Percentiles rank a stretch among this genome's conserved stretches.
phyloP scores from a whole-genome alignment of 2,888 invertebrate genomes.

The Thumatha senex region DNA sequence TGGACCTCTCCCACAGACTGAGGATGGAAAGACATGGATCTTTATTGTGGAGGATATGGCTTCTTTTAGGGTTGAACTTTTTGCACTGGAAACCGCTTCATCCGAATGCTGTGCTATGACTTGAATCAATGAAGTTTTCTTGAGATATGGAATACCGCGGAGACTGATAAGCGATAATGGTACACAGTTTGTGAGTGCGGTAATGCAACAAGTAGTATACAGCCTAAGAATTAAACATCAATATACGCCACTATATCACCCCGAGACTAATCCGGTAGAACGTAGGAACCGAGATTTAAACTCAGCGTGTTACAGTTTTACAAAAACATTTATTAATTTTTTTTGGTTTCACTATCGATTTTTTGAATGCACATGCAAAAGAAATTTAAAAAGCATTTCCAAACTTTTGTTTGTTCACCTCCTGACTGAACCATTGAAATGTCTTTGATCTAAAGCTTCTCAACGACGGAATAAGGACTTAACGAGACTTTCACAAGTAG shows the following conservation, averaged over 20 bases:
- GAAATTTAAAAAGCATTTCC: no score
- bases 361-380: no score
- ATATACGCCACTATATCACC: slow-evolving; percentile 46
- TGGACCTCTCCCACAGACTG: slow-evolving; percentile 6
- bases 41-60: slow-evolving; percentile 19
- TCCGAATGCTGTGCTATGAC: slow-evolving; percentile 33
- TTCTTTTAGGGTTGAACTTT: slow-evolving; percentile 32
- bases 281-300: slow-evolving; percentile 23
- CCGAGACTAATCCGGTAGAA: slow-evolving; percentile 31
- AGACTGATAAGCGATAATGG: slow-evolving; percentile 53
- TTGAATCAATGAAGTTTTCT: slow-evolving; percentile 42
- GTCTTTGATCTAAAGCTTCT: no score
- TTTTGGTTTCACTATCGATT: no score
- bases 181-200: slow-evolving; percentile 41
- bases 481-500: no score
- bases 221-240: slow-evolving; percentile 34
- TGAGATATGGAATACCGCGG: slow-evolving; percentile 46
- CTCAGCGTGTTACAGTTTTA: no score
- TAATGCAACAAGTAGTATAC: slow-evolving; percentile 44
- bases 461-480: no score
- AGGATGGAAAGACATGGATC: slow-evolving; percentile 3
- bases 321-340: no score
- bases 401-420: no score
- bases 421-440: no score
- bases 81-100: slow-evolving; percentile 8